These are phyloP conservation scores for Parnassius mnemosyne DNA, from an alignment of 2,888 invertebrate species.

Conservation along the genomic window DNA sequence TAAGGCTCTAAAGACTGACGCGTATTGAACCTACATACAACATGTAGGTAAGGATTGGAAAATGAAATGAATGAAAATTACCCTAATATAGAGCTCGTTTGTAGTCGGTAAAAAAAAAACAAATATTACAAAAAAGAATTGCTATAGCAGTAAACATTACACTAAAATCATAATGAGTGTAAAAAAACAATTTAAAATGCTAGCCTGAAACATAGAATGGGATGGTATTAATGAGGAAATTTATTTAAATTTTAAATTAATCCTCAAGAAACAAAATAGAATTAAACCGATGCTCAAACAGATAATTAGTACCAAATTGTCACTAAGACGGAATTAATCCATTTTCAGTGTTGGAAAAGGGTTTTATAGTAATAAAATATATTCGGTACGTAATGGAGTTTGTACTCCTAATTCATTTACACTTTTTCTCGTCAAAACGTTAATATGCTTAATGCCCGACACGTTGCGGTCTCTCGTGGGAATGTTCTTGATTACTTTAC, in stretches of 20 bases:
- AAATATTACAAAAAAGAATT: too few species aligned
- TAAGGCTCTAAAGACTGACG: too few species aligned
- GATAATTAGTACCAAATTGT: constrained; percentile 21
- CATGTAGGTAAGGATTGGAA: too few species aligned
- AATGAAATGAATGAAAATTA: too few species aligned
- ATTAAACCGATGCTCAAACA: constrained; percentile 16
- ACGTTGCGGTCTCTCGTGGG: background rate
- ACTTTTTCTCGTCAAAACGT: constrained; percentile 21
- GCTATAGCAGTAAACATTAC: too few species aligned
- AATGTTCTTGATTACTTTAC: constrained; percentile 1
- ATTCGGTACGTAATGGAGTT: constrained; percentile 23
- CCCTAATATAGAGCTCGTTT: too few species aligned
- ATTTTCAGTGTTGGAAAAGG: constrained; percentile 11
- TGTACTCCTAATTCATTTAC: constrained; percentile 14
- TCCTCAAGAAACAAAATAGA: constrained; percentile 3
- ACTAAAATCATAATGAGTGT: too few species aligned
- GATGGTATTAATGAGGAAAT: background rate
- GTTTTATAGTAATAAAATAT: constrained; percentile 22
- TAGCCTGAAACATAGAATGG: too few species aligned
- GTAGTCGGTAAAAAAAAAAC: too few species aligned
- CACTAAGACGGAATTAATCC: constrained; percentile 14
- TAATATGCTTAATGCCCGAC: constrained; percentile 18
- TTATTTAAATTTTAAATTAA: constrained; percentile 3
- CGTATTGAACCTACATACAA: too few species aligned
- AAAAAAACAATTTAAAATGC: too few species aligned